Evolutionary conservation across 2,888 invertebrate species (phyloP).

Genomic region (Cataglyphis altisquamis): DNA sequence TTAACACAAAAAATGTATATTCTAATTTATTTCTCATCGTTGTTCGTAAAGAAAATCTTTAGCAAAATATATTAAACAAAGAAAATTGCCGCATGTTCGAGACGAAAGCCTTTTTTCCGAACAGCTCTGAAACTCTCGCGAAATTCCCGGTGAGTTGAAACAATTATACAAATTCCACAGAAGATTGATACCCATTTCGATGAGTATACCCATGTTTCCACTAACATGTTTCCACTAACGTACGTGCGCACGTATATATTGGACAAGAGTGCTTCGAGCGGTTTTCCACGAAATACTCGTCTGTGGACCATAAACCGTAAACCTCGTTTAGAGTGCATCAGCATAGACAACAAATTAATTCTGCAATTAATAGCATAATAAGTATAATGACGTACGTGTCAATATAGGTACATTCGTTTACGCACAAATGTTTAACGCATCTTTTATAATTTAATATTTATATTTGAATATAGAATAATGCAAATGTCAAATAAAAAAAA

Average conservation of each 20-base stretch:
- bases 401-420: neutral
- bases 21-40: neutral
- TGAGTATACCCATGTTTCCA: constrained; percentile 33
- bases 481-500: neutral
- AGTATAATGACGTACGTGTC: neutral
- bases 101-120: constrained; percentile 42
- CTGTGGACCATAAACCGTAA: constrained; percentile 9
- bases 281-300: constrained; percentile 45
- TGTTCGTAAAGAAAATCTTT: constrained; percentile 50
- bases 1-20: constrained; percentile 1
- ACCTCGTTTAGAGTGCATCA: constrained; percentile 11
- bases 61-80: constrained; percentile 8
- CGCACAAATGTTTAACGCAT: neutral
- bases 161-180: constrained; percentile 75
- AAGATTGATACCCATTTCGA: constrained; percentile 69
- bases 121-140: constrained; percentile 36
- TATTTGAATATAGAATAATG: neutral
- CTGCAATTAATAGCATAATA: constrained; percentile 1
- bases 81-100: neutral
- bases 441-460: neutral
- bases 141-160: constrained; percentile 66
- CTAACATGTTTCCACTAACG: constrained; percentile 41
- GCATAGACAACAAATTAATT: constrained; percentile 12
- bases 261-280: constrained; percentile 39
- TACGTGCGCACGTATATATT: constrained; percentile 49